phyloP scores from a whole-genome alignment of 2,888 invertebrate species.

The Drosophila barbarae region DNA sequence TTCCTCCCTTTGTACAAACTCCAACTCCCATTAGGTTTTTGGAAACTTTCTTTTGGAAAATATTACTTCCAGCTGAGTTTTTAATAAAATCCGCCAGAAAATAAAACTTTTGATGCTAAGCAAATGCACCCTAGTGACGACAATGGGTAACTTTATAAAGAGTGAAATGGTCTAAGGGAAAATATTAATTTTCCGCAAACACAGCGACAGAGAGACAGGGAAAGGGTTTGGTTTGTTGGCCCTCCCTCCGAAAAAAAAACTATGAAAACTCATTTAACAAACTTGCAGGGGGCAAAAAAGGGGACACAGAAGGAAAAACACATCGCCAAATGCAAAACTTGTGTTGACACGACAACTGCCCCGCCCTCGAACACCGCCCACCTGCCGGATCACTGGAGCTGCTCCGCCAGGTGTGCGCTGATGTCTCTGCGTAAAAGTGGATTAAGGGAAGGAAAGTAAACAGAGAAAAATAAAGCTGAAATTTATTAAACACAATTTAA shows the following conservation, averaged over 20 bases:
- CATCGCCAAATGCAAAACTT: slow-evolving; percentile 67
- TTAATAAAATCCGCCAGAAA: slow-evolving; percentile 60
- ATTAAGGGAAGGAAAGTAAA: slow-evolving; percentile 38
- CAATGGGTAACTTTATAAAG: slow-evolving; percentile 49
- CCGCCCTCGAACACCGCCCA: not conserved
- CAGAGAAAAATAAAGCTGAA: not conserved
- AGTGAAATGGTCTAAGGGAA: slow-evolving; percentile 39
- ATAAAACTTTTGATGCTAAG: slow-evolving; percentile 53
- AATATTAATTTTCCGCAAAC: slow-evolving; percentile 62
- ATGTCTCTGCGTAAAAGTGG: slow-evolving; percentile 35
- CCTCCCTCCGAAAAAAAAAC: slow-evolving; percentile 50
- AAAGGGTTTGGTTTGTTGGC: slow-evolving; percentile 14
- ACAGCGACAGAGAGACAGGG: slow-evolving; percentile 16
- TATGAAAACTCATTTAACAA: slow-evolving; percentile 71
- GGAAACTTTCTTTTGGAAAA: slow-evolving; percentile 39
- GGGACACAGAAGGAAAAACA: slow-evolving; percentile 54
- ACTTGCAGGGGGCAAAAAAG: slow-evolving; percentile 45
- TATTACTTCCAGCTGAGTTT: slow-evolving; percentile 49
- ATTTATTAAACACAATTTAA: not conserved
- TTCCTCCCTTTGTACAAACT: not conserved
- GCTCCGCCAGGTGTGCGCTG: slow-evolving; percentile 19
- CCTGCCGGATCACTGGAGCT: slow-evolving; percentile 31
- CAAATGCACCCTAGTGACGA: slow-evolving; percentile 58
- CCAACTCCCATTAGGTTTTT: slow-evolving; percentile 17
- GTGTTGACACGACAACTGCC: slow-evolving; percentile 62